These are phyloP conservation scores for Pyrocephalus nanus DNA, from an alignment of 2,797 vertebrate species.

Conservation along the genomic window DNA sequence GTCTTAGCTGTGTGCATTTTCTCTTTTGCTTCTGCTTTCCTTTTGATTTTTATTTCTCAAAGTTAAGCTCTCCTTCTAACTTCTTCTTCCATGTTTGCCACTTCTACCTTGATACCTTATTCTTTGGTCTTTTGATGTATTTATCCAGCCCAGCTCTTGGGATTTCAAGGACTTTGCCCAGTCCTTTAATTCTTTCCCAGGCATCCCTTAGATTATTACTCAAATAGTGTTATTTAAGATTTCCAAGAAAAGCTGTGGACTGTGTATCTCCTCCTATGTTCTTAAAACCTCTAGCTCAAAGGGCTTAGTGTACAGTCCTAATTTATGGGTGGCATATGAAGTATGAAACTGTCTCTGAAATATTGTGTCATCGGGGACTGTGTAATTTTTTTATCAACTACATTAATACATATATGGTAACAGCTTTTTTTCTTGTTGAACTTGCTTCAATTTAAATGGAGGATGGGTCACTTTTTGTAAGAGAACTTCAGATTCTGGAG, in stretches of 20 bases:
- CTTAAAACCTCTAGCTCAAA: background rate
- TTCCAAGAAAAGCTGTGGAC: background rate
- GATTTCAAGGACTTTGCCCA: background rate
- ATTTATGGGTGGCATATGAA: background rate
- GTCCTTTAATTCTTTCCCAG: background rate
- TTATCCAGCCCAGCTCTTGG: background rate
- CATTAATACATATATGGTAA: background rate
- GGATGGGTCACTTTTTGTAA: background rate
- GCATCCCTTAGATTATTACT: background rate
- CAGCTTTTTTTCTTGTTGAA: background rate
- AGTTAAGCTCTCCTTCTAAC: background rate
- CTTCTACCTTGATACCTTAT: background rate
- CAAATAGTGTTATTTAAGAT: background rate
- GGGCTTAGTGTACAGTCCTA: background rate
- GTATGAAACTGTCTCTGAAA: background rate
- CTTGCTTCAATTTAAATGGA: background rate
- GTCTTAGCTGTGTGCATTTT: background rate
- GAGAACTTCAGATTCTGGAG: background rate
- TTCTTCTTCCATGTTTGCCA: background rate
- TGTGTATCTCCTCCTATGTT: background rate
- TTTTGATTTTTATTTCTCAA: background rate
- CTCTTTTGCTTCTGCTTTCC: background rate
- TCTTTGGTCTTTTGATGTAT: background rate
- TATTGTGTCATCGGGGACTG: background rate
- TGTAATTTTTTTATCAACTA: background rate